A percentile compares a stretch with the other conserved stretches of the same genome.
Conservation (phyloP, 2,797 vertebrate genomes). For the Sebastes hubbsi region DNA sequence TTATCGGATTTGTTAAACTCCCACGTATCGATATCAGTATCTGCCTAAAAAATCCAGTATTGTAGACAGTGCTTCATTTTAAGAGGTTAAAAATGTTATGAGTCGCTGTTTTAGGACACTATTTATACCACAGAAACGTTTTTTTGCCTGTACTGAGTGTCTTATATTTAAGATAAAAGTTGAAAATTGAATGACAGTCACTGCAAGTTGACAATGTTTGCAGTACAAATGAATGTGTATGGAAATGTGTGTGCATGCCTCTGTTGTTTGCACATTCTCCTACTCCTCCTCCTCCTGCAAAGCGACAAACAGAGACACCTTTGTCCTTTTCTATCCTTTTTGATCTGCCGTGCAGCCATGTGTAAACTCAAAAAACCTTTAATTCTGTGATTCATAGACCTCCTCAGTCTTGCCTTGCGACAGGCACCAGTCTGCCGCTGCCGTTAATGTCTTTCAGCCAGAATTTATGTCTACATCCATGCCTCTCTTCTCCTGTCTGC, state of each 20-base stretch:
- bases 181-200: background rate
- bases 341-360: slow-evolving; percentile 57
- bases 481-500: slow-evolving; percentile 65
- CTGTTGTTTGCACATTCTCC: slow-evolving; percentile 18
- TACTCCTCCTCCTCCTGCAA: background rate
- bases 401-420: slow-evolving; percentile 56
- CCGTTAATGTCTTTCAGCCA: slow-evolving; percentile 72
- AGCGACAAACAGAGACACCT: slow-evolving; percentile 50
- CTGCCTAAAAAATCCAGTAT: background rate
- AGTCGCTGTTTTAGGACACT: background rate
- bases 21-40: background rate
- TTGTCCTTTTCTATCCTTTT: slow-evolving; percentile 56
- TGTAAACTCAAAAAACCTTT: slow-evolving; percentile 65
- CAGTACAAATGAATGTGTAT: background rate
- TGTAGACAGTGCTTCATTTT: background rate
- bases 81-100: background rate
- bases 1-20: background rate
- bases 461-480: slow-evolving; percentile 74
- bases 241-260: background rate
- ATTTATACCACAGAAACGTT: background rate
- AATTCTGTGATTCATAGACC: slow-evolving; percentile 70
- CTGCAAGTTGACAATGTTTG: background rate
- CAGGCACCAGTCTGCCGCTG: slow-evolving; percentile 65
- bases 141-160: background rate
- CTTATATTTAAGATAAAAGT: background rate